A percentile compares a stretch with the other conserved stretches of the same genome.
Evolutionary conservation across 2,888 invertebrate genomes (phyloP).

Genomic region (Plebejus anna): DNA sequence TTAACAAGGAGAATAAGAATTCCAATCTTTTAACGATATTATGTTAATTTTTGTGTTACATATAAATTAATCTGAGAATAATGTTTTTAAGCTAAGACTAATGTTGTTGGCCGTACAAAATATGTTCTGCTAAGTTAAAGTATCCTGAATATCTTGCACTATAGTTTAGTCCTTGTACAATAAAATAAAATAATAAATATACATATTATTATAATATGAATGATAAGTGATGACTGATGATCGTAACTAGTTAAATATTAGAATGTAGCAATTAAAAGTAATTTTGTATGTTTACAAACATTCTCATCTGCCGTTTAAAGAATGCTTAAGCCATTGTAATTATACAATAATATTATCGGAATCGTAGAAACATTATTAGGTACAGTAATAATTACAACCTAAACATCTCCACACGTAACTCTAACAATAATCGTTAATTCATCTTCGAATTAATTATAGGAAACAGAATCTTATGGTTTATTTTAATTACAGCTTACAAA

Average conservation of each 20-base stretch:
- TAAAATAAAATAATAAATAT: no score
- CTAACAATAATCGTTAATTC: slow-evolving; percentile 70
- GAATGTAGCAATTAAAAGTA: not conserved
- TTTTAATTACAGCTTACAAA: slow-evolving; percentile 70
- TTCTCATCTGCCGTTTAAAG: slow-evolving; percentile 16
- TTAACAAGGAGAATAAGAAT: no score
- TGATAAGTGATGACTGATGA: not conserved
- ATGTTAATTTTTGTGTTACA: no score
- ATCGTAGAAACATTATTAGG: slow-evolving; percentile 64
- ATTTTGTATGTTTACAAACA: not conserved
- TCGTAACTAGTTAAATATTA: not conserved
- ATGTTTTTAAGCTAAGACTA: no score
- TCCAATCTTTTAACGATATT: no score
- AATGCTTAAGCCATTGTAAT: slow-evolving; percentile 32
- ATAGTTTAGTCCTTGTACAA: no score
- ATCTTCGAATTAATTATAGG: slow-evolving; percentile 77
- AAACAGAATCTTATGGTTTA: slow-evolving; percentile 67
- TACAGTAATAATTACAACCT: slow-evolving; percentile 62
- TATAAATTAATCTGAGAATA: no score
- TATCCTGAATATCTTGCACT: no score
- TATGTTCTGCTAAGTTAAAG: no score
- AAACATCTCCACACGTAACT: slow-evolving; percentile 66
- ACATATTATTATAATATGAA: not conserved
- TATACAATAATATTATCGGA: slow-evolving; percentile 35
- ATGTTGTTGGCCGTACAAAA: no score